Conservation (phyloP, 1,140 invertebrate genomes). For the Capitella teleta region DNA sequence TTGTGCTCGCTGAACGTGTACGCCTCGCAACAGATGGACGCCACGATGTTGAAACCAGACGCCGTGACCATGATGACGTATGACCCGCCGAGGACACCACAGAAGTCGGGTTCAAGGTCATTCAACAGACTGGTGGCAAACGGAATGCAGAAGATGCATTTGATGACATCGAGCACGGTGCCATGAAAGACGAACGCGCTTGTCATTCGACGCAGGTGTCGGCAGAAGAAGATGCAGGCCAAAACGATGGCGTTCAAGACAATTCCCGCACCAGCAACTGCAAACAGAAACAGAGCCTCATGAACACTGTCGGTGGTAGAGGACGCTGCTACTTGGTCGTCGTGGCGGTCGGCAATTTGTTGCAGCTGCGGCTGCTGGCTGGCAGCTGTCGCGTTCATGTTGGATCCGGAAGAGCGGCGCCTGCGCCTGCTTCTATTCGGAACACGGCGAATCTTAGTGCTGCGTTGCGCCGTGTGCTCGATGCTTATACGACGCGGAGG, state of each 20-base stretch:
- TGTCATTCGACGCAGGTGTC: constrained; percentile 26
- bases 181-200: constrained; percentile 37
- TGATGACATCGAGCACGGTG: constrained; percentile 33
- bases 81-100: constrained; percentile 29
- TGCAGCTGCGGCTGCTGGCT: too few relatives aligned
- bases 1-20: constrained; percentile 39
- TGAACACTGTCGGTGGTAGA: constrained; percentile 9
- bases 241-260: constrained; percentile 33
- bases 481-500: too few relatives aligned
- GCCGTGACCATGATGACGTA: constrained; percentile 36
- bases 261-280: constrained; percentile 28
- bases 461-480: too few relatives aligned
- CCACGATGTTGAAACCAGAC: constrained; percentile 38
- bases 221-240: constrained; percentile 22
- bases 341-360: too few relatives aligned
- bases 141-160: constrained; percentile 36
- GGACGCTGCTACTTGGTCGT: too few relatives aligned
- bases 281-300: constrained; percentile 37
- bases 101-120: constrained; percentile 25
- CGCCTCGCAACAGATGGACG: constrained; percentile 39
- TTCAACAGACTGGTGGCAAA: constrained; percentile 35
- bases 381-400: too few relatives aligned
- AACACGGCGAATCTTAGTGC: too few relatives aligned
- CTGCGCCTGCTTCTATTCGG: too few relatives aligned
- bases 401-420: too few relatives aligned